phyloP scores from a whole-genome alignment of 2,888 invertebrate species.

The Parapristionchus giblindavisi region DNA sequence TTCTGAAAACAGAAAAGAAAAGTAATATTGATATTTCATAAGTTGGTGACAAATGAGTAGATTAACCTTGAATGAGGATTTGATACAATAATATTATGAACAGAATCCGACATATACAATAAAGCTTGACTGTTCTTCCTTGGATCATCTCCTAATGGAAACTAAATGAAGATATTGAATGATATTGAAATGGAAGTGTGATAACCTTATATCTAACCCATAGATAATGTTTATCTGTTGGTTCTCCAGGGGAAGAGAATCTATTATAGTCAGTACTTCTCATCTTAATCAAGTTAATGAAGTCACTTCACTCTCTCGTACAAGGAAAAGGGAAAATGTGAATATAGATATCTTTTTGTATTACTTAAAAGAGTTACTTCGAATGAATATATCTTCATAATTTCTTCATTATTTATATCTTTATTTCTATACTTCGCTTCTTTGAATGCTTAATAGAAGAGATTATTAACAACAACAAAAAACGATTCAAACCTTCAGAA shows the following conservation, averaged over 20 bases:
- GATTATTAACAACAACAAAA: no score
- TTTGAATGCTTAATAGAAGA: no score
- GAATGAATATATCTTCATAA: no score
- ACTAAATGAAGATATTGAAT: neutral
- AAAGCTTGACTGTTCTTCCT: neutral
- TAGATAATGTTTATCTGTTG: neutral
- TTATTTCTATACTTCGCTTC: no score
- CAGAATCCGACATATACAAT: neutral
- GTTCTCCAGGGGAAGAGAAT: neutral
- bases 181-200: neutral
- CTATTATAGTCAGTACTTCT: no score
- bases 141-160: neutral
- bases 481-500: no score
- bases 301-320: no score
- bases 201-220: neutral
- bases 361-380: no score
- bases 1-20: neutral
- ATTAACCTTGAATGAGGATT: neutral
- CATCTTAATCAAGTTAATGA: no score
- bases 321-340: no score
- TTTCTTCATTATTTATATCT: no score
- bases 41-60: neutral
- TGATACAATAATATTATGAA: neutral
- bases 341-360: no score
- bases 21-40: neutral